Evolutionary conservation across 2,113 vertebrate species (phyloP), one percentile per base, ranked within the genome.

Genomic region (Atractosteus spatula): DNA sequence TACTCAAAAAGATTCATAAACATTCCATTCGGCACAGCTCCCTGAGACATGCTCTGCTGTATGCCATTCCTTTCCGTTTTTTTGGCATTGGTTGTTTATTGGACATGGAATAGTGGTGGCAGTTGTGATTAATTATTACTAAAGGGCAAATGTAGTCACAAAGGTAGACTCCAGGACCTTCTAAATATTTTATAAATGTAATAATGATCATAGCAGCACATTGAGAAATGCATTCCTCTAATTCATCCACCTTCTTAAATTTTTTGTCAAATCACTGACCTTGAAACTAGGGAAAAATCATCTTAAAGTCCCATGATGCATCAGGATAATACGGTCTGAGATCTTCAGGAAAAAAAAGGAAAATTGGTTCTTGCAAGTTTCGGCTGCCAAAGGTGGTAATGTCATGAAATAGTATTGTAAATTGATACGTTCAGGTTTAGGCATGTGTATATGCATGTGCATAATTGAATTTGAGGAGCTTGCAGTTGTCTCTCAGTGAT

Each of bases 41-140:
- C 41, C 8, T n/a, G 47, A 41, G 71, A 71, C 44, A 63, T 14
- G 8, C 13, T 43, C 71, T n/a, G 5, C 4, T 59, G 14, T 16
- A 59, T 13, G 57, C 57, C 4, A 13, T 59, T 59, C 14, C 14
- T 3, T 59, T 59, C 57, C 10, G n/a, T 11, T 1, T 29, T 29
- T 29, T 6, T 11, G 8, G 16, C 70, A 45, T 59, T 77, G 71
- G 45, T 51, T 75, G 71, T 76, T 65, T 67, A 45, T 45, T 16
- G 47, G 57, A 66, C 67, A 71, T n/a, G 11, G 82, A 80, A 77
- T 42, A 44, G 54, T 17, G 47, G 43, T 13, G 42, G 63, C 62
- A 56, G 82, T 83, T 69, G 55, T 85, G 78, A 89, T 88, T 78
- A 89, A 88, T 91, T 85, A 89, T 89, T 89, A 82, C 82, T 88